A percentile compares a stretch with the other conserved stretches of the same genome.
These are phyloP conservation scores for Carabus problematicus DNA, from an alignment of 2,888 invertebrate species.

Conservation along the genomic window DNA sequence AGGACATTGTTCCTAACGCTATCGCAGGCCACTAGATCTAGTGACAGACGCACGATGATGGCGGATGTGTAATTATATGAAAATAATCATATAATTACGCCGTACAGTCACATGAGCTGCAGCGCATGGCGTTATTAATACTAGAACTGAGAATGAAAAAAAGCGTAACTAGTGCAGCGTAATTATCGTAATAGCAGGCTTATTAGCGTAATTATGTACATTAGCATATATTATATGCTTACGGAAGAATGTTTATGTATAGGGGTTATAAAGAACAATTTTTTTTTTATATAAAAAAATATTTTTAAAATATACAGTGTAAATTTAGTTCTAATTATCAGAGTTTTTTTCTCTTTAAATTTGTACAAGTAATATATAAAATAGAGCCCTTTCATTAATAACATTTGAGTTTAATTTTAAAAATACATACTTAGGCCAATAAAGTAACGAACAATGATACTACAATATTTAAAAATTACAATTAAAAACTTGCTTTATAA, in stretches of 20 bases:
- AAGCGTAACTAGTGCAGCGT: conserved; percentile 12
- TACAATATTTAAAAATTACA: no score
- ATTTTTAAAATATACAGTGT: conserved; percentile 4
- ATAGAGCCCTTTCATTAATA: no score
- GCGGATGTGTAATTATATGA: conserved; percentile 21
- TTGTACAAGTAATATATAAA: no score
- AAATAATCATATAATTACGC: background rate
- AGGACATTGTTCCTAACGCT: no score
- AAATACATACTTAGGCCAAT: no score
- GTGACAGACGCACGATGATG: conserved; percentile 18
- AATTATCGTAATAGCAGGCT: conserved; percentile 38
- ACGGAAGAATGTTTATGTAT: background rate
- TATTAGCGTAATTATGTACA: conserved; percentile 36
- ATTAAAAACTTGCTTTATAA: no score
- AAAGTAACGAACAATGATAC: no score
- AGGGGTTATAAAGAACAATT: conserved; percentile 26
- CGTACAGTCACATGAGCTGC: no score
- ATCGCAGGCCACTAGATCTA: background rate
- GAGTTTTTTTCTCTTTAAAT: no score
- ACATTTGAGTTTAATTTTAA: no score
- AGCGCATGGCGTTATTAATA: conserved; percentile 22
- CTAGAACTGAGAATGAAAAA: conserved; percentile 20
- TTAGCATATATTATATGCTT: conserved; percentile 29
- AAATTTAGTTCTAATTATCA: background rate
- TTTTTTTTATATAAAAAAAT: conserved; percentile 21